A percentile compares a stretch with the other conserved stretches of the same genome.
Conservation (phyloP, 2,888 invertebrate genomes). For the Nomada flava region DNA sequence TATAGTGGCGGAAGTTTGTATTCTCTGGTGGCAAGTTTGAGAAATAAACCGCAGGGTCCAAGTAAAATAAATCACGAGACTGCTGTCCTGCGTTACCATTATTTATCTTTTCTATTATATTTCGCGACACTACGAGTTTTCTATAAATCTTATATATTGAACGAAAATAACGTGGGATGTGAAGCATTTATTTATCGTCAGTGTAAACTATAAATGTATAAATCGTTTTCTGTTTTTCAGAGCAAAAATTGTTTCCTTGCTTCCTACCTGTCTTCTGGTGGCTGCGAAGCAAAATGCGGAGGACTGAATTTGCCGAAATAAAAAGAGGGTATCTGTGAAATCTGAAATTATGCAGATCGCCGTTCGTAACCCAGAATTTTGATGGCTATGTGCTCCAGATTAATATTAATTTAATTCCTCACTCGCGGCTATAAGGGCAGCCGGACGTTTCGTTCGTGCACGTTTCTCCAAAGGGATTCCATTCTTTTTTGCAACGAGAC, state of each 20-base stretch:
- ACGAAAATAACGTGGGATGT: too few species aligned
- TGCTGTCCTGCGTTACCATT: too few species aligned
- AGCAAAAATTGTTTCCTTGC: too few species aligned
- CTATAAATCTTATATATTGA: too few species aligned
- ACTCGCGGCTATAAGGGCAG: conserved; percentile 78
- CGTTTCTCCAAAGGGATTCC: conserved; percentile 64
- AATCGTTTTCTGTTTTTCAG: background rate
- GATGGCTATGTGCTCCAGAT: conserved; percentile 79
- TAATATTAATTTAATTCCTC: conserved; percentile 82
- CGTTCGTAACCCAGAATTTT: conserved; percentile 71
- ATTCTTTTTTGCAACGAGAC: conserved; percentile 71
- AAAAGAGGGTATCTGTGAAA: conserved; percentile 71
- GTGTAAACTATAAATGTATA: too few species aligned
- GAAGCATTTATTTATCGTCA: too few species aligned
- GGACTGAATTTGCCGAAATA: conserved; percentile 44
- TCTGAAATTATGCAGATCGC: conserved; percentile 80
- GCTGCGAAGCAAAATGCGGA: background rate
- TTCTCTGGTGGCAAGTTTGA: background rate
- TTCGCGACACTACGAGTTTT: too few species aligned
- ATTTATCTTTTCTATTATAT: too few species aligned
- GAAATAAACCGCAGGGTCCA: background rate
- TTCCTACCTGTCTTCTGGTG: background rate
- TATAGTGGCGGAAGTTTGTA: background rate
- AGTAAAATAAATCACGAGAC: too few species aligned
- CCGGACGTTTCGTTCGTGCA: conserved; percentile 59